Base-by-base conservation (phyloP, 2,888 invertebrate species). In the Ceramica pisi region DNA sequence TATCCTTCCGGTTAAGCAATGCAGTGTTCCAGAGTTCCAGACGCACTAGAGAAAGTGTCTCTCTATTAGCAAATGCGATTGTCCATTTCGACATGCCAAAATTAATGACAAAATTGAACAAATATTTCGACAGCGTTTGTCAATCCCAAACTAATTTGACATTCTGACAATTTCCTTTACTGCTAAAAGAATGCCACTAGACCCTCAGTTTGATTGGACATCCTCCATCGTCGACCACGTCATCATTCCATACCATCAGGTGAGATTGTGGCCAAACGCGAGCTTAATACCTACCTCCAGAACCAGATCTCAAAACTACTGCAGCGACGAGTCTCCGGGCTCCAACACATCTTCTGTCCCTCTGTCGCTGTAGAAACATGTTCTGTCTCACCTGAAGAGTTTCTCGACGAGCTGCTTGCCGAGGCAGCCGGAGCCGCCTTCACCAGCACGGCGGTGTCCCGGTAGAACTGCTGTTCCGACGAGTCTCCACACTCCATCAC, bases 371-470 rank as follows among this genome's bases (percentile, higher is more conserved):
- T 55, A 55, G 8, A 31, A 55, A 10, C 31, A 51, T 16, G 3
- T 10, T 16, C 31, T 19, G 44, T 12, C 57, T 57, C 46, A 70
- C 69, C 60, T 70, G 38, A 71, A 16, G 41, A 99, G 93, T 93
- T 99, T 99, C 92, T 99, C 99, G 0, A 99, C 95, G 23, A 99
- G 94, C 1, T 98, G 98, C 94, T 99, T 99, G 56, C 99, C 99
- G 89, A 99, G 96, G 91, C 99, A 99, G 7, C 99, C 99, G 0
- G 98, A 98, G 9, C 97, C 98, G 3, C 99, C 99, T 99, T 99
- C 57, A 99, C 96, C 69, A 99, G 96, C 46, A 99, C 93, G 23
- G 81, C 79, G 7, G 84, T 66, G 2, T 72, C 83, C 0, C 65
- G 10, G 73, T 88, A 48, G n/a, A 48, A 48, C 48, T 21, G 48